Conservation (phyloP, 2,113 vertebrate genomes). For the Sphyrna mokarran region DNA sequence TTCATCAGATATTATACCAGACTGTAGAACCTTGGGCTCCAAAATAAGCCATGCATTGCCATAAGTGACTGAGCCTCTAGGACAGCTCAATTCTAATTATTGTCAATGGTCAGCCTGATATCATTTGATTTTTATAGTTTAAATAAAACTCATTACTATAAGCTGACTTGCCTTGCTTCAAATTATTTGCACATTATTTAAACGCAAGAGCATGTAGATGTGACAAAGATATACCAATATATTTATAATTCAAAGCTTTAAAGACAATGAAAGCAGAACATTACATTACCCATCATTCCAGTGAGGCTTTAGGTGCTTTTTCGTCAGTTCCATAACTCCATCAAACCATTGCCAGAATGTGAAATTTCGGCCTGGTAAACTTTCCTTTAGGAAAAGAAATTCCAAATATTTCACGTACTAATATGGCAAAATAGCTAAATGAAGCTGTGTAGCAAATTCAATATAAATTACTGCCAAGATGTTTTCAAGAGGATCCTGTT, state of each 20-base stretch:
- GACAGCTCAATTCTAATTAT: not conserved
- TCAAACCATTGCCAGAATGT: conserved; percentile 99
- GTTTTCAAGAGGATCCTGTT: not conserved
- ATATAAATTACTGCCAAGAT: not conserved
- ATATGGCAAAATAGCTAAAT: not conserved
- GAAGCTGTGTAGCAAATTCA: not conserved
- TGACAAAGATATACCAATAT: not conserved
- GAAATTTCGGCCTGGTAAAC: conserved; percentile 87
- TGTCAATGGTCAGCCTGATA: not conserved
- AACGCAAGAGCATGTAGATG: not conserved
- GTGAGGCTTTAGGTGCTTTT: conserved; percentile 89
- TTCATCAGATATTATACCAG: not conserved
- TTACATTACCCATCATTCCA: conserved; percentile 84
- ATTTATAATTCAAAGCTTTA: not conserved
- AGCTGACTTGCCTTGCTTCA: not conserved
- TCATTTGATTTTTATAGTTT: not conserved
- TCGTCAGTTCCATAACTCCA: conserved; percentile 92
- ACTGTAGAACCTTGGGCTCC: not conserved
- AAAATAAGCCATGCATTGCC: not conserved
- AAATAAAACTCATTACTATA: not conserved
- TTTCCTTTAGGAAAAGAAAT: conserved; percentile 66
- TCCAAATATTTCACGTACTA: not conserved
- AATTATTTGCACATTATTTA: not conserved
- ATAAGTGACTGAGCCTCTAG: not conserved
- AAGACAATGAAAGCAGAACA: not conserved